Evolutionary conservation across 2,113 vertebrate genomes (phyloP).

Genomic region (Passer montanus): DNA sequence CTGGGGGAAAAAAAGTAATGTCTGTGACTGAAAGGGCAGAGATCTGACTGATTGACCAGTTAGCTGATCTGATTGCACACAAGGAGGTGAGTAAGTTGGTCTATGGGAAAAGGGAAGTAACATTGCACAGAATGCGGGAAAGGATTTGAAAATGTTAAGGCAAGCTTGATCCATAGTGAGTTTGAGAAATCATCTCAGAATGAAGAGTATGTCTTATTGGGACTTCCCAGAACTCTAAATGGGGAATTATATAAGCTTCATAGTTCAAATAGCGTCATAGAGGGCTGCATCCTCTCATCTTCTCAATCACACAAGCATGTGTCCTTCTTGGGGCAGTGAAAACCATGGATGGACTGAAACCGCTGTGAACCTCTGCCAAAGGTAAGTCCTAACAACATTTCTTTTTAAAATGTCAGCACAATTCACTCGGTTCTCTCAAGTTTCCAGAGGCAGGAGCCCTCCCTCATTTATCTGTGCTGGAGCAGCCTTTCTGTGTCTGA

Average conservation of each 20-base stretch:
- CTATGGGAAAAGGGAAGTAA: neutral
- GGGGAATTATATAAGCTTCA: neutral
- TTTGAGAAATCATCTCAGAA: neutral
- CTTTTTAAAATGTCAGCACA: neutral
- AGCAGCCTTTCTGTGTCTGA: neutral
- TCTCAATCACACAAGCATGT: neutral
- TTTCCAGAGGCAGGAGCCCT: neutral
- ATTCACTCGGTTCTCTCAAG: neutral
- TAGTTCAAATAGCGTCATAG: neutral
- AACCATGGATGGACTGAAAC: neutral
- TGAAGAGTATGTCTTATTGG: neutral
- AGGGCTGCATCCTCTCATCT: neutral
- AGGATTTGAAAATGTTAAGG: neutral
- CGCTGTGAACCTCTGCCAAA: neutral
- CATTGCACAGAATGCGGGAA: neutral
- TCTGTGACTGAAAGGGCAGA: neutral
- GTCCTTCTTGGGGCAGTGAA: neutral
- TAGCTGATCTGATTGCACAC: neutral
- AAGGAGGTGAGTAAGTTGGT: neutral
- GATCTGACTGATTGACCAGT: neutral
- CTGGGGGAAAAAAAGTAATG: fast-evolving
- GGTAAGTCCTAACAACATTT: neutral
- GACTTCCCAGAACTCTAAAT: neutral
- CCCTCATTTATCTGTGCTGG: neutral
- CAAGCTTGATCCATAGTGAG: neutral